Evolutionary conservation across 2,888 invertebrate genomes (phyloP), one percentile per base, ranked within the genome.

Genomic region (Ditula angustiorana): DNA sequence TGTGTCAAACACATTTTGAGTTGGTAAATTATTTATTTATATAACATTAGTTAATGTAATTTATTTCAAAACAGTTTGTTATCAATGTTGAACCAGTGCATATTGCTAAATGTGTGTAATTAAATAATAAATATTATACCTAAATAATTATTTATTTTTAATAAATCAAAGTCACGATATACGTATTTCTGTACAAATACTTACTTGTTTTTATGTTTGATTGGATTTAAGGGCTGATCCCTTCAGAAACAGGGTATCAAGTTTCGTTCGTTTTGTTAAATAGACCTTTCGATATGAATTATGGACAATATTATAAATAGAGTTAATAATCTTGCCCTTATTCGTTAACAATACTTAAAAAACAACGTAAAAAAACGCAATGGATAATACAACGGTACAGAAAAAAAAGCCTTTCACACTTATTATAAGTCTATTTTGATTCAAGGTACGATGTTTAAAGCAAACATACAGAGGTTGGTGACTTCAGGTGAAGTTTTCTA

Each of bases 231-330:
- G 75, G 76, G 74, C 70, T 67, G 62, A 67, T 73, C 73, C 80
- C 77, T 78, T 78, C 73, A 74, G 71, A 74, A 80, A 86, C 87
- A 88, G 88, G 88, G 88, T 88, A 88, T 83, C 75, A 74, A 70
- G 57, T 81, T 82, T 78, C 66, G 67, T 83, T 80, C 61, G 35
- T 72, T 73, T 76, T 69, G 60, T 63, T 72, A 16, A 66, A 65
- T 68, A 72, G 70, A 72, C 71, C 68, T 61, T 79, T 86, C 73
- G 74, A 79, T 79, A 81, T 80, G 75, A 82, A 83, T 78, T 83
- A 82, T 82, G 77, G 87, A 88, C 87, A 88, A 88, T 88, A 88
- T 87, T 82, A 77, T 80, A 78, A 79, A 76, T 67, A 59, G 55
- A 60, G 47, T 53, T 41, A 47, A 49, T 69, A 26, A 55, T 61